Base-by-base conservation (phyloP, 2,113 vertebrate genomes). In the Xyliphius kryptos region DNA sequence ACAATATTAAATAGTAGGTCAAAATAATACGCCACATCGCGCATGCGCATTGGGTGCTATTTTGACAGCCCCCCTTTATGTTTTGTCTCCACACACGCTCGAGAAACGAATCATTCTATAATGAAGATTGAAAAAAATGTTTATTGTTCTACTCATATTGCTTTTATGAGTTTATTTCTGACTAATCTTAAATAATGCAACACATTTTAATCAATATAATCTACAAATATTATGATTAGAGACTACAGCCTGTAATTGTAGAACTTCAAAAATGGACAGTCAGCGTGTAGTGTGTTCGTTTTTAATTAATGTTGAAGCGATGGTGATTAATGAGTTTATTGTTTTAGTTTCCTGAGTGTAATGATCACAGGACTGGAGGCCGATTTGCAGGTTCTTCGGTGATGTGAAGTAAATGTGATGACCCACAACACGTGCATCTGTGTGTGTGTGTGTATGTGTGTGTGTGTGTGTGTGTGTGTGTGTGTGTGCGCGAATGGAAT, bases 1-100 rank as follows among this genome's bases (percentile, higher is more conserved):
- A 10, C 12, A 6, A 6, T 46, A 46, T 46, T 5, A 46, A n/a
- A 15, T 46, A 46, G 13, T 46, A 46, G 43, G 43, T 46, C 43
- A 20, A 37, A 44, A 20, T 8, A 38, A 10, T 26, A 47, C 43
- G 21, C 21, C 56, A n/a, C 26, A 2, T n/a, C 16, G 32, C 58
- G 58, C 58, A 40, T 61, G 58, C 58, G 58, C 58, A 21, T 22
- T 41, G 19, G 22, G 21, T 41, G 15, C 44, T 32, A 17, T 41
- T 64, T 64, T 46, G 17, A 38, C 12, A 37, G 43, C 11, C 11
- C 13, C 46, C 32, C 50, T 19, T 19, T 13, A 6, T 54, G 10
- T 44, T 61, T 48, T 46, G 38, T 46, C 19, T 44, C 20, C 14
- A n/a, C n/a, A 40, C 37, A 14, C 37, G 15, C 0, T 57, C 21